Base-by-base conservation (phyloP, 2,888 invertebrate species). In the Drosophila stalkeri region DNA sequence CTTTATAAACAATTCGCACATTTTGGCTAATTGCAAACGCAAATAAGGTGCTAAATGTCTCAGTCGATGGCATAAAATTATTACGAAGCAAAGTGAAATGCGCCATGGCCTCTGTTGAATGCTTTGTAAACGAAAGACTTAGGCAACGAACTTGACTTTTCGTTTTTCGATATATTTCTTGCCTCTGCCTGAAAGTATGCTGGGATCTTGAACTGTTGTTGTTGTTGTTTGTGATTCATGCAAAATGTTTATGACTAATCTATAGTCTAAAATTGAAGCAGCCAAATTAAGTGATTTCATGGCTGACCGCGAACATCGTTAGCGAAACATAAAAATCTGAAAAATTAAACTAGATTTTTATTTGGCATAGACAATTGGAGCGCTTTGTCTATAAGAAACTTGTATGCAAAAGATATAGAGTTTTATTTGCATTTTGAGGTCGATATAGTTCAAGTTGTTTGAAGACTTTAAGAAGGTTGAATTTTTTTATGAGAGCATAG, bases 1-100 rank as follows among this genome's bases (percentile, higher is more conserved):
- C 85, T 85, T 90, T 83, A 89, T 85, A 82, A 82, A 75, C 84
- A 91, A 91, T 91, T 91, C 78, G 82, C 91, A 91, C 91, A 78
- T 89, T 77, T 64, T 56, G 76, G 73, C 80, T 91, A 87, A 84
- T 87, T 77, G 68, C 66, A 55, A 76, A 66, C 68, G 86, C 77
- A 89, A 88, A 91, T 82, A 91, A 90, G 87, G 86, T 86, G 90
- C 81, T 82, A 87, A 90, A 82, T 91, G 83, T 77, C 81, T 74
- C 76, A 59, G 76, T 41, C 65, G 51, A 73, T 44, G 51, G 69
- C 77, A 75, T 79, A 80, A 82, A 85, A 86, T 84, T 61, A 27
- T n/a, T 59, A 37, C 41, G 41, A 55, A 41, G 39, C 39, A 44
- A 75, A 67, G 77, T 78, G 77, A 77, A 78, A 77, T 75, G 79